Evolutionary conservation across 2,797 vertebrate species (phyloP).

Genomic region (Triplophysa bombifrons): DNA sequence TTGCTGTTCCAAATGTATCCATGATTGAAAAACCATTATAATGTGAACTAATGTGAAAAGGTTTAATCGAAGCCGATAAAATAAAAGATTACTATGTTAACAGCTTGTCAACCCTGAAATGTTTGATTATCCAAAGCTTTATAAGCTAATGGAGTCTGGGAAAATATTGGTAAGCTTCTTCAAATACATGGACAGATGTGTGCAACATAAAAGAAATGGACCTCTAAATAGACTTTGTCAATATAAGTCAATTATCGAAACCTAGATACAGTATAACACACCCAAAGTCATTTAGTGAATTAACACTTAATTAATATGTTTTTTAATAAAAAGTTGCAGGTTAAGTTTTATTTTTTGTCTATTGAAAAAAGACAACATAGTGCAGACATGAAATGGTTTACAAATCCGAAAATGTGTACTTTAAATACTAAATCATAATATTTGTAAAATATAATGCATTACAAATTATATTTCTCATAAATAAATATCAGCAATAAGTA

Average conservation of each 20-base stretch:
- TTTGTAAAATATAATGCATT: too few relatives aligned
- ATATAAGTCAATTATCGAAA: background rate
- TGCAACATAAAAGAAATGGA: background rate
- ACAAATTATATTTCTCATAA: too few relatives aligned
- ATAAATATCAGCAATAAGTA: too few relatives aligned
- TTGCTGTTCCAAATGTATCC: background rate
- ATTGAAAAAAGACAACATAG: too few relatives aligned
- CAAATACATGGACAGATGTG: constrained; percentile 23
- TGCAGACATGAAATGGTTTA: too few relatives aligned
- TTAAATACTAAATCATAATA: too few relatives aligned
- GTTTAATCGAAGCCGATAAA: constrained; percentile 1
- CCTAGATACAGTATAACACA: background rate
- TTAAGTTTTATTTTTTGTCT: too few relatives aligned
- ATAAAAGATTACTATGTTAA: constrained; percentile 27
- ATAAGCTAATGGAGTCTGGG: constrained; percentile 15
- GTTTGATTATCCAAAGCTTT: constrained; percentile 1
- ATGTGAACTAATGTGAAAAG: background rate
- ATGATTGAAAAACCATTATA: constrained; percentile 14
- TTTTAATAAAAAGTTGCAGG: too few relatives aligned
- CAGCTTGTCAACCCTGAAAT: constrained; percentile 6
- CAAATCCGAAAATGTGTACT: too few relatives aligned
- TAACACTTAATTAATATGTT: background rate
- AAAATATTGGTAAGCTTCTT: constrained; percentile 20
- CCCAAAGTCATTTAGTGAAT: background rate
- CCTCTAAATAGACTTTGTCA: background rate